Percentiles rank a stretch among this genome's conserved stretches.
Evolutionary conservation across 2,797 vertebrate species (phyloP).

Genomic region (Bufotes viridis): DNA sequence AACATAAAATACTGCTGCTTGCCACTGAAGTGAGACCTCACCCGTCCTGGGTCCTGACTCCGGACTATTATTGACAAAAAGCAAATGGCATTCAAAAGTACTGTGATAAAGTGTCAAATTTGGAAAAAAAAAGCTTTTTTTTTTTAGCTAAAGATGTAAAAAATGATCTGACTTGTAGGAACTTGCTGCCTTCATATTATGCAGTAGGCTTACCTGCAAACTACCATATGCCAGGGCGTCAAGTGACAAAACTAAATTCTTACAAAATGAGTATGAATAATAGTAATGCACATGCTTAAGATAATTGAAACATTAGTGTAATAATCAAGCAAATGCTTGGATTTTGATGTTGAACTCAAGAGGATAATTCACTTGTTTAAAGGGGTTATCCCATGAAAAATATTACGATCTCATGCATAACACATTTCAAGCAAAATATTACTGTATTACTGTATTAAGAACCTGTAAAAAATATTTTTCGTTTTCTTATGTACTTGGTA

Average conservation of each 20-base stretch:
- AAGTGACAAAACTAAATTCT: neutral
- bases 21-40: slow-evolving; percentile 20
- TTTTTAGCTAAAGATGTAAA: neutral
- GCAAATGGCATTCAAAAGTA: neutral
- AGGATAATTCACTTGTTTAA: neutral
- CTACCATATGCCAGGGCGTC: neutral
- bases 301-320: neutral
- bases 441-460: too few relatives aligned
- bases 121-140: too few relatives aligned
- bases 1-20: slow-evolving; percentile 17
- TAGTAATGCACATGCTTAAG: neutral
- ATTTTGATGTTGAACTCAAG: neutral
- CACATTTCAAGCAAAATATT: too few relatives aligned
- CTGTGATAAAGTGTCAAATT: too few relatives aligned
- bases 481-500: too few relatives aligned
- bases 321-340: neutral
- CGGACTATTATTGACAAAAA: neutral
- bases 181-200: neutral
- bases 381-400: neutral
- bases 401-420: neutral
- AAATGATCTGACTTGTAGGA: neutral
- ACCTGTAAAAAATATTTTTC: too few relatives aligned
- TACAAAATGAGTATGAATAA: neutral
- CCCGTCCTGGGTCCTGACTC: slow-evolving; percentile 15
- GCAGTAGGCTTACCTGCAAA: neutral